These are phyloP conservation scores for Drosophila trichaetosa DNA, from an alignment of 2,888 invertebrate genomes.

Conservation along the genomic window DNA sequence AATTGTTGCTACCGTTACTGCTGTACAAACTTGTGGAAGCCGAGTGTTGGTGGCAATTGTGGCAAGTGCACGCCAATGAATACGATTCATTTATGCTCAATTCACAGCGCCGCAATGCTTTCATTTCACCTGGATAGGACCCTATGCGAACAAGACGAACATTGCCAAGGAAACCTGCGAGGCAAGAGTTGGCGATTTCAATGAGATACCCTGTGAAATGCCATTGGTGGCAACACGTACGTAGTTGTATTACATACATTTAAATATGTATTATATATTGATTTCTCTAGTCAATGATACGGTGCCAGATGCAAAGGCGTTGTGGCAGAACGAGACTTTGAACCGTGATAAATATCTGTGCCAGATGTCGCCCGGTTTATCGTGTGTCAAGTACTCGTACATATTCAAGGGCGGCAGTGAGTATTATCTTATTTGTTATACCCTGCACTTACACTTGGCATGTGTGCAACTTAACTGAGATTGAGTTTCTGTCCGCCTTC, in stretches of 20 bases:
- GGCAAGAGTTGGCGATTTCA: slow-evolving; percentile 86
- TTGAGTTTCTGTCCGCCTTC: slow-evolving; percentile 11
- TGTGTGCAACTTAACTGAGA: not conserved
- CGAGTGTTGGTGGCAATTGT: slow-evolving; percentile 52
- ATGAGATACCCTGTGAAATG: slow-evolving; percentile 87
- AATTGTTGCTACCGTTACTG: slow-evolving; percentile 47
- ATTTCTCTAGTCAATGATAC: slow-evolving; percentile 86
- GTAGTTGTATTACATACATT: not conserved
- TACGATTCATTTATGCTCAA: slow-evolving; percentile 14
- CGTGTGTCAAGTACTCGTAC: slow-evolving; percentile 88
- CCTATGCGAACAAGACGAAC: slow-evolving; percentile 87
- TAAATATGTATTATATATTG: slow-evolving; percentile 80
- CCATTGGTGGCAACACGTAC: slow-evolving; percentile 89
- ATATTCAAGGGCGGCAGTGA: slow-evolving; percentile 88
- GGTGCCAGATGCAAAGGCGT: slow-evolving; percentile 87
- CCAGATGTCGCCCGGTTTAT: slow-evolving; percentile 86
- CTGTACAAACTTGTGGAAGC: slow-evolving; percentile 35
- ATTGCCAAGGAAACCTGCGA: slow-evolving; percentile 87
- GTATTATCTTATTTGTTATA: slow-evolving; percentile 48
- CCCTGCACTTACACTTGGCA: not conserved
- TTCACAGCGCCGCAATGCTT: slow-evolving; percentile 86
- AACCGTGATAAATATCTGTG: slow-evolving; percentile 86
- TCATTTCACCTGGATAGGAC: slow-evolving; percentile 90
- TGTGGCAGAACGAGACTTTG: slow-evolving; percentile 87
- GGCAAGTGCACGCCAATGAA: slow-evolving; percentile 6